Percentiles rank a stretch among this genome's conserved stretches.
These are phyloP conservation scores for Nesogale talazaci DNA, from an alignment of 2,113 vertebrate species.

Conservation along the genomic window DNA sequence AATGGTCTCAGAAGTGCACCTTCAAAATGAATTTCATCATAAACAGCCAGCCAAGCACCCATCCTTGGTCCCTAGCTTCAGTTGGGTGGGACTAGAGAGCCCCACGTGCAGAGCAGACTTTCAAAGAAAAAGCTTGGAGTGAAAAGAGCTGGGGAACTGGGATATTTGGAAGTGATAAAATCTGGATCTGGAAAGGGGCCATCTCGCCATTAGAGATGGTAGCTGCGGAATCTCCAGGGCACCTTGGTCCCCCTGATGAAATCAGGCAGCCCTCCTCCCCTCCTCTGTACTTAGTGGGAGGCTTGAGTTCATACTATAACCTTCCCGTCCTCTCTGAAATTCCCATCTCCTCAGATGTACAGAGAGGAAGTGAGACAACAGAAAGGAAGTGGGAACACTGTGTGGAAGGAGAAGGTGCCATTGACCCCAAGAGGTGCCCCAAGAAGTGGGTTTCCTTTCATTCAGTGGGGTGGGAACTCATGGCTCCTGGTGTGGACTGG, in stretches of 20 bases:
- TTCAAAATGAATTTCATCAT: neutral
- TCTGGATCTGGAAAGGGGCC: neutral
- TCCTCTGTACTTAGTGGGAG: neutral
- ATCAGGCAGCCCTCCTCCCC: neutral
- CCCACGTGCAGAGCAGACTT: neutral
- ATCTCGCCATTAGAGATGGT: accelerated
- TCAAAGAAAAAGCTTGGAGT: neutral
- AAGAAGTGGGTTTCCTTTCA: neutral
- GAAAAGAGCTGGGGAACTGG: neutral
- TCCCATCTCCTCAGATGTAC: neutral
- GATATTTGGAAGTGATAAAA: neutral
- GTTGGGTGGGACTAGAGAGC: neutral
- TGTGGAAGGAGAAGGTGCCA: accelerated
- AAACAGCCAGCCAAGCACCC: neutral
- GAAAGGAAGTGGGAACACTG: neutral
- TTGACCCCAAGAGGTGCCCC: neutral
- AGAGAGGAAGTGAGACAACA: neutral
- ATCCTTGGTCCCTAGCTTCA: neutral
- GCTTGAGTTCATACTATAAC: neutral
- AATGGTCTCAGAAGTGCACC: neutral
- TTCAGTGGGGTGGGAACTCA: too few relatives aligned
- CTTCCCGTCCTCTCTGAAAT: neutral
- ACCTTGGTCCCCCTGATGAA: neutral
- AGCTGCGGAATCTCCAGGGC: neutral
- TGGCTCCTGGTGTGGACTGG: neutral